Percentiles rank a stretch among this genome's conserved stretches.
Evolutionary conservation across 2,113 vertebrate genomes (phyloP).

Genomic region (Sinocyclocheilus anshuiensis): DNA sequence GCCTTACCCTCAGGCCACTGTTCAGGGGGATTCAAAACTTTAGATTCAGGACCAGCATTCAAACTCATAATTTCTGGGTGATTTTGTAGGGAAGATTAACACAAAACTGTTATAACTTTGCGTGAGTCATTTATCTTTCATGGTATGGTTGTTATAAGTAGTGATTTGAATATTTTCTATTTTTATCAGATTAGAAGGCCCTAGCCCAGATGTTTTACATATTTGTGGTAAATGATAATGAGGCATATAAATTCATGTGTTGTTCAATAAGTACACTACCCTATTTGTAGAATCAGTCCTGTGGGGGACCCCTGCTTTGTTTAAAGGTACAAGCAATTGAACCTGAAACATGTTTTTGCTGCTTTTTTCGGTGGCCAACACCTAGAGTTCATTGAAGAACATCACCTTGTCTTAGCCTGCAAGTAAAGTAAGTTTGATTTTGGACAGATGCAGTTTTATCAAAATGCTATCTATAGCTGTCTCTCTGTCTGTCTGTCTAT

Average conservation of each 20-base stretch:
- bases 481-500: too few relatives aligned
- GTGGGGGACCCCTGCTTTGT: neutral
- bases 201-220: conserved; percentile 6
- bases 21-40: neutral
- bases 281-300: neutral
- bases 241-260: neutral
- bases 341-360: neutral
- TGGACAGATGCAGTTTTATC: neutral
- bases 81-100: neutral
- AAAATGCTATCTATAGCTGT: too few relatives aligned
- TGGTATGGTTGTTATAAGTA: neutral
- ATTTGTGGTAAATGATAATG: neutral
- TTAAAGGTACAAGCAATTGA: neutral
- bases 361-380: neutral
- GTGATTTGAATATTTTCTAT: conserved; percentile 19
- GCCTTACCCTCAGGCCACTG: conserved; percentile 4
- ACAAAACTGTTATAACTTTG: neutral
- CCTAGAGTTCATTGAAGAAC: neutral
- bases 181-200: neutral
- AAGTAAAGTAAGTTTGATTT: neutral
- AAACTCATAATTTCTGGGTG: neutral
- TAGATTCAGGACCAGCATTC: neutral
- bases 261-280: neutral
- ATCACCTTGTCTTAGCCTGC: neutral
- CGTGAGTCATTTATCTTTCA: neutral